phyloP scores from a whole-genome alignment of 1,140 invertebrate species.

The Eurosta solidaginis region DNA sequence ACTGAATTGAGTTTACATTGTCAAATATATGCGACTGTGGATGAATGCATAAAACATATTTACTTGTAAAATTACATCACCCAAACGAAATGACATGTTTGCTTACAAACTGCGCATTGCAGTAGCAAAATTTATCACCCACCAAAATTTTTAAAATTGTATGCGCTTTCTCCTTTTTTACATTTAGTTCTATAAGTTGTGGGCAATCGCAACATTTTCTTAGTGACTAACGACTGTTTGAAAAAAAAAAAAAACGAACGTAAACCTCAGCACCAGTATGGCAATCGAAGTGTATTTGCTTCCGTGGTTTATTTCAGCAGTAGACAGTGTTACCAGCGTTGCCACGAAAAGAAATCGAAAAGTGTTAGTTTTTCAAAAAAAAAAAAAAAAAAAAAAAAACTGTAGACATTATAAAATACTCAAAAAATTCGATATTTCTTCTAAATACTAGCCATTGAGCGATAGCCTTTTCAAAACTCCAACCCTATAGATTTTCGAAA shows the following conservation, averaged over 20 bases:
- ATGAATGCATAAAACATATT: neutral
- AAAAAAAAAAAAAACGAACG: no score
- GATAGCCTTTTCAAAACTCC: no score
- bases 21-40: neutral
- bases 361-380: no score
- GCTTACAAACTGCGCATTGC: neutral
- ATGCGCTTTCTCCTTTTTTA: neutral
- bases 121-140: slow-evolving; percentile 8
- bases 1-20: neutral
- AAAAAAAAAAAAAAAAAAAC: no score
- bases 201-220: neutral
- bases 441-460: no score
- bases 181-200: neutral
- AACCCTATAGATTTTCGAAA: no score
- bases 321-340: no score
- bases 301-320: neutral
- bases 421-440: no score
- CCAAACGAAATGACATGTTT: neutral
- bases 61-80: neutral
- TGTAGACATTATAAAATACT: no score
- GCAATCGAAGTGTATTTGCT: neutral
- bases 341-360: no score
- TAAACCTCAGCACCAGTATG: neutral
- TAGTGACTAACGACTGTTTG: no score
- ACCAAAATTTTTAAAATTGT: neutral